Evolutionary conservation across 2,888 invertebrate species (phyloP).

Genomic region (Helicoverpa assulta): DNA sequence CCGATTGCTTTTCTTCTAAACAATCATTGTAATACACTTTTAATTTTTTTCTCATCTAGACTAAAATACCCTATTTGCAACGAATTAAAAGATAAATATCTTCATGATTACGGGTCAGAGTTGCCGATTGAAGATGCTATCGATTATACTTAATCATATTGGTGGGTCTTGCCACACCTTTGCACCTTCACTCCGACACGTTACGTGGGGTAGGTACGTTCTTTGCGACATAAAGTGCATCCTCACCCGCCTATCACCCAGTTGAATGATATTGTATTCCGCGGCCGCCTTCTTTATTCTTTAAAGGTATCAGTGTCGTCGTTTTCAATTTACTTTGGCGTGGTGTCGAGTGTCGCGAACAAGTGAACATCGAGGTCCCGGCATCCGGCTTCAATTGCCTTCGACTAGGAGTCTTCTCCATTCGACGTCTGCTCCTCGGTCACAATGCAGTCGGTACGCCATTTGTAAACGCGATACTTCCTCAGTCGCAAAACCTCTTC

Average conservation of each 20-base stretch:
- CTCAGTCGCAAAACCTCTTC: slow-evolving; percentile 83
- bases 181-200: slow-evolving; percentile 64
- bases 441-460: slow-evolving; percentile 87
- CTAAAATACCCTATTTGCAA: slow-evolving; percentile 50
- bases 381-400: slow-evolving; percentile 83
- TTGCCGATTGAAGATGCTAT: slow-evolving; percentile 60
- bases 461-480: slow-evolving; percentile 90
- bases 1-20: no score
- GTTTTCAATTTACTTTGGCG: slow-evolving; percentile 73
- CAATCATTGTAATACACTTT: no score
- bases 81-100: slow-evolving; percentile 55
- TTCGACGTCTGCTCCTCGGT: slow-evolving; percentile 60
- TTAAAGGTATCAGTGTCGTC: slow-evolving; percentile 74
- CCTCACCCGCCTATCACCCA: slow-evolving; percentile 64
- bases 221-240: slow-evolving; percentile 50
- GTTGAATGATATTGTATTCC: slow-evolving; percentile 52
- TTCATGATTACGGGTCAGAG: slow-evolving; percentile 58
- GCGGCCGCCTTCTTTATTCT: slow-evolving; percentile 71
- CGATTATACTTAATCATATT: slow-evolving; percentile 67
- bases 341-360: slow-evolving; percentile 78
- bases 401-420: slow-evolving; percentile 74
- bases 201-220: slow-evolving; percentile 44
- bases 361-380: slow-evolving; percentile 75
- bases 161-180: slow-evolving; percentile 67
- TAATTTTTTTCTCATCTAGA: slow-evolving; percentile 32